phyloP scores from a whole-genome alignment of 2,113 vertebrate genomes.

The Hucho hucho region DNA sequence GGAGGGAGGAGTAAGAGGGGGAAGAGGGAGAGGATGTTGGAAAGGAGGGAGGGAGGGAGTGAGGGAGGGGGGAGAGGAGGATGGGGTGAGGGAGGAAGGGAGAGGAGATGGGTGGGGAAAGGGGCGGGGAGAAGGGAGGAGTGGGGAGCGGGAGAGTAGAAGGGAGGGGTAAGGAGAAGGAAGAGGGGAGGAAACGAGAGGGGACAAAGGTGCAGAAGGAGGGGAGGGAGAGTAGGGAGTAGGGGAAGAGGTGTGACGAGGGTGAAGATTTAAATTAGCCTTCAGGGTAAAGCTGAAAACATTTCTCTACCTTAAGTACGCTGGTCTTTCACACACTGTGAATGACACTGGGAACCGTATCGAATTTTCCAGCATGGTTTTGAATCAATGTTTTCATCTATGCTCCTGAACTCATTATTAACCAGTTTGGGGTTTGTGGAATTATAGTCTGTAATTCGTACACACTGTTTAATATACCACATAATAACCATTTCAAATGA shows the following conservation, averaged over 20 bases:
- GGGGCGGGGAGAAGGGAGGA: no score
- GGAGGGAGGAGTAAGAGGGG: background rate
- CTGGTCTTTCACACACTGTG: background rate
- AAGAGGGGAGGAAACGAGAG: background rate
- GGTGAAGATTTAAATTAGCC: background rate
- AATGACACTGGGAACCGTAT: conserved; percentile 5
- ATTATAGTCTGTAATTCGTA: no score
- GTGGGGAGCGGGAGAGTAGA: background rate
- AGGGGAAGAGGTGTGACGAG: background rate
- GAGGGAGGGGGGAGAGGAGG: background rate
- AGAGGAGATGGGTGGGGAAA: background rate
- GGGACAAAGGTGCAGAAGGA: background rate
- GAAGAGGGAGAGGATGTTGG: background rate
- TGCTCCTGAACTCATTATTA: conserved; percentile 4
- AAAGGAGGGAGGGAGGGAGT: background rate
- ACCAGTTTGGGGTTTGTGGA: background rate
- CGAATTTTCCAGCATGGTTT: conserved; percentile 26
- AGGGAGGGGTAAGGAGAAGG: background rate
- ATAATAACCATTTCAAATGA: no score
- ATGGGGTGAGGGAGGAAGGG: background rate
- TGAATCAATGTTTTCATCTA: conserved; percentile 32
- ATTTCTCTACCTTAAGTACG: background rate
- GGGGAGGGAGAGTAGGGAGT: background rate
- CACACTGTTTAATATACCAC: no score
- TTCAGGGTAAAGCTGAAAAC: background rate